These are phyloP conservation scores for Harpalus rufipes DNA, from an alignment of 2,888 invertebrate genomes.

Conservation along the genomic window DNA sequence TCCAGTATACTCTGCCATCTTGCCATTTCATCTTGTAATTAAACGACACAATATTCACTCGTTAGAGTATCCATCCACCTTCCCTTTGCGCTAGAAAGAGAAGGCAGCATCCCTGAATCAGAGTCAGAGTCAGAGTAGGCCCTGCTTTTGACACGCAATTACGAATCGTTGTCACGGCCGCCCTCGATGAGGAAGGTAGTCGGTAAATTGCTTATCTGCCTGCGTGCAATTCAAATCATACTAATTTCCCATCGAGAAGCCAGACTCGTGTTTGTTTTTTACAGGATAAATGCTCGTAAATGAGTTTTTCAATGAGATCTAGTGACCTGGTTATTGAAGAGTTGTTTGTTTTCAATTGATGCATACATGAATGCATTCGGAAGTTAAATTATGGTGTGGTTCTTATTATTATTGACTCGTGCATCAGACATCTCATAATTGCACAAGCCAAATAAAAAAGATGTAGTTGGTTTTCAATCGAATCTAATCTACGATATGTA, in stretches of 20 bases:
- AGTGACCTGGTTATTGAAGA: background rate
- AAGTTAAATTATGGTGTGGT: background rate
- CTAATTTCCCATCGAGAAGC: conserved; percentile 21
- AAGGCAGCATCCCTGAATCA: background rate
- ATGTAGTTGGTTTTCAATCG: too few species aligned
- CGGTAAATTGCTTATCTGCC: conserved; percentile 56
- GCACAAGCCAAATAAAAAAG: background rate
- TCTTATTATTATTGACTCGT: background rate
- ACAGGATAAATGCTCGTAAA: background rate
- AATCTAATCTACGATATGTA: too few species aligned
- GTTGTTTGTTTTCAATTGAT: background rate
- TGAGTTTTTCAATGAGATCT: background rate
- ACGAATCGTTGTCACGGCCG: conserved; percentile 49
- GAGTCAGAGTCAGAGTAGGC: conserved; percentile 13
- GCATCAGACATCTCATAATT: background rate
- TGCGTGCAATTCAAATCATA: conserved; percentile 25
- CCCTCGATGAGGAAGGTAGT: conserved; percentile 51
- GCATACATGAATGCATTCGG: background rate
- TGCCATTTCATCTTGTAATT: conserved; percentile 41
- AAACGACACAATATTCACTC: conserved; percentile 42
- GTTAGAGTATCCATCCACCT: conserved; percentile 19
- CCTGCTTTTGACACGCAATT: conserved; percentile 61
- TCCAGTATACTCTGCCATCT: background rate
- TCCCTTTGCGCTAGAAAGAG: background rate
- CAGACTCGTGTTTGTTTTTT: conserved; percentile 4